Evolutionary conservation across 2,797 vertebrate genomes (phyloP).

Genomic region (Serranus cabrilla): DNA sequence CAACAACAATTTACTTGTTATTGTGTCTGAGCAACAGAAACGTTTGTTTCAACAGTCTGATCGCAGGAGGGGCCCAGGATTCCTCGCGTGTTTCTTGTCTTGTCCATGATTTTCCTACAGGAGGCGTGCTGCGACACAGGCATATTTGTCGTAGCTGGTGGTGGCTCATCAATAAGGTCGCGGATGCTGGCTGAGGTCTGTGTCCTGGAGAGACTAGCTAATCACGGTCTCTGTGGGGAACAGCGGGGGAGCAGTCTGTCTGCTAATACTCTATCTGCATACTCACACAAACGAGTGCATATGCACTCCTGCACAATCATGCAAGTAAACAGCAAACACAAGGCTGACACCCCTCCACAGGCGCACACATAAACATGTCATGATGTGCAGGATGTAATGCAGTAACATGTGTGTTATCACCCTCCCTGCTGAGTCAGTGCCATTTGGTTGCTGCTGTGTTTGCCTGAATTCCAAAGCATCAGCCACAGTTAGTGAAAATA

Average conservation of each 20-base stretch:
- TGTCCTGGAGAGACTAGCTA: conserved; percentile 76
- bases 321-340: conserved; percentile 19
- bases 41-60: conserved; percentile 3
- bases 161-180: conserved; percentile 67
- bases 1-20: not conserved
- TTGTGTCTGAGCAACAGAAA: conserved; percentile 8
- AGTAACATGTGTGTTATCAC: conserved; percentile 34
- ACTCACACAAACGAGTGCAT: conserved; percentile 32
- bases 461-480: conserved; percentile 30
- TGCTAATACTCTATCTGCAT: conserved; percentile 50
- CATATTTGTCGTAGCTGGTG: conserved; percentile 37
- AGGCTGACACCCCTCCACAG: conserved; percentile 33
- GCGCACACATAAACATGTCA: conserved; percentile 47
- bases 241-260: conserved; percentile 63
- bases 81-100: conserved; percentile 20
- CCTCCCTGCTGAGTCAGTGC: conserved; percentile 39
- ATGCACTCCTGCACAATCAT: conserved; percentile 16
- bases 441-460: conserved; percentile 39
- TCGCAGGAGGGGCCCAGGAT: conserved; percentile 8
- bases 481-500: conserved; percentile 11
- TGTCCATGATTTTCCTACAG: conserved; percentile 28
- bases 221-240: conserved; percentile 74
- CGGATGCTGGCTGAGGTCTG: conserved; percentile 68
- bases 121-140: conserved; percentile 40
- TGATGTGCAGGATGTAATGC: conserved; percentile 30